Conservation (phyloP, 2,888 invertebrate genomes). For the Keiferia lycopersicella region DNA sequence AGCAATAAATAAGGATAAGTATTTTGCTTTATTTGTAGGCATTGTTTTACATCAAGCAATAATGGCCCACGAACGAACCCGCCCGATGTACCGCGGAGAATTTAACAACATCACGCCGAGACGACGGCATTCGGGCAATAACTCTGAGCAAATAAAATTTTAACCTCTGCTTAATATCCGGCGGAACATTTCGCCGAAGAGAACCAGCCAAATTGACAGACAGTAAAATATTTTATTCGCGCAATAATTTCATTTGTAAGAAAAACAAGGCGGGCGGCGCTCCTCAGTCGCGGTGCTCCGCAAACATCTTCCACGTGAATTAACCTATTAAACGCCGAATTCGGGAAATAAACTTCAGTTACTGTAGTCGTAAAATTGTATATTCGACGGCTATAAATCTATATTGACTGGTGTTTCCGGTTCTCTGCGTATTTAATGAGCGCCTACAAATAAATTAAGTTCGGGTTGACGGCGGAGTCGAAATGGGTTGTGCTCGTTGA, state of each 20-base stretch:
- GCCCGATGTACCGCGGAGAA: conserved; percentile 56
- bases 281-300: conserved; percentile 48
- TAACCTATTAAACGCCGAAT: conserved; percentile 73
- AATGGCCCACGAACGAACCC: conserved; percentile 61
- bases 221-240: conserved; percentile 79
- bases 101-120: conserved; percentile 61
- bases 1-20: conserved; percentile 61
- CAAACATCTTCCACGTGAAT: conserved; percentile 75
- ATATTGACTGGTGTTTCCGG: conserved; percentile 24
- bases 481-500: conserved; percentile 19
- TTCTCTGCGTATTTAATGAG: conserved; percentile 27
- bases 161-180: conserved; percentile 79
- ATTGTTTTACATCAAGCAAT: conserved; percentile 69
- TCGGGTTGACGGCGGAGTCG: conserved; percentile 15
- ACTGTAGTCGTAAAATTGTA: conserved; percentile 58
- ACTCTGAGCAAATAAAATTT: conserved; percentile 76
- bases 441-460: conserved; percentile 28
- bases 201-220: conserved; percentile 75
- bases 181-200: conserved; percentile 60
- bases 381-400: conserved; percentile 35
- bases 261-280: conserved; percentile 64
- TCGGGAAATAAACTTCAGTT: conserved; percentile 66
- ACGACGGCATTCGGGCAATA: conserved; percentile 60
- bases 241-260: conserved; percentile 78
- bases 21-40: conserved; percentile 68